Conservation (phyloP, 35 echinoderm and acorn worm genomes). For the Nesometra sesokonis region DNA sequence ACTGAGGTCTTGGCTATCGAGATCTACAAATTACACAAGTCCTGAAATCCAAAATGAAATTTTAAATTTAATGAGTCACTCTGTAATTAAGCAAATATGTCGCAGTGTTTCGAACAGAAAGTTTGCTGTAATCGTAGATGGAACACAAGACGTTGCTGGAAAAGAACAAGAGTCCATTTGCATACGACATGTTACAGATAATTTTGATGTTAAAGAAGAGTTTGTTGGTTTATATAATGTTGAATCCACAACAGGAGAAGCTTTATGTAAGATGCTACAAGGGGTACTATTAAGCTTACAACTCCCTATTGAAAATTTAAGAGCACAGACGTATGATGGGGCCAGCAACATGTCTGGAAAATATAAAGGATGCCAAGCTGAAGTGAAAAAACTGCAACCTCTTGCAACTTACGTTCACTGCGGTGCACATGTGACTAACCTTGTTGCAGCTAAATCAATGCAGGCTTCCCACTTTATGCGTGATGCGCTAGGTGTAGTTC, state of each 20-base stretch:
- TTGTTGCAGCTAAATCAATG: background rate
- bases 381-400: constrained; percentile 11
- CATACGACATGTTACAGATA: constrained; percentile 14
- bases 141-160: constrained; percentile 33
- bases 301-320: constrained; percentile 22
- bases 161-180: constrained; percentile 26
- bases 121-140: constrained; percentile 38
- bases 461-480: too few species aligned
- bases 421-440: background rate
- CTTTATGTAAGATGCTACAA: background rate
- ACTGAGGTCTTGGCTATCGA: background rate
- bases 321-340: constrained; percentile 57
- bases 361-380: constrained; percentile 46
- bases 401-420: background rate
- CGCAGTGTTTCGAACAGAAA: too few species aligned
- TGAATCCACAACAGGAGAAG: constrained; percentile 17
- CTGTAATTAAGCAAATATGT: too few species aligned
- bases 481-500: too few species aligned
- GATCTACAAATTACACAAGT: too few species aligned
- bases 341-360: constrained; percentile 44
- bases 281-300: constrained; percentile 12
- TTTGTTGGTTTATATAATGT: constrained; percentile 21
- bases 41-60: too few species aligned
- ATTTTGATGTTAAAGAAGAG: constrained; percentile 20
- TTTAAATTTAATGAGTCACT: too few species aligned